Evolutionary conservation across 2,888 invertebrate genomes (phyloP), one percentile per base, ranked within the genome.

Genomic region (Rotaria magnacalcarata): DNA sequence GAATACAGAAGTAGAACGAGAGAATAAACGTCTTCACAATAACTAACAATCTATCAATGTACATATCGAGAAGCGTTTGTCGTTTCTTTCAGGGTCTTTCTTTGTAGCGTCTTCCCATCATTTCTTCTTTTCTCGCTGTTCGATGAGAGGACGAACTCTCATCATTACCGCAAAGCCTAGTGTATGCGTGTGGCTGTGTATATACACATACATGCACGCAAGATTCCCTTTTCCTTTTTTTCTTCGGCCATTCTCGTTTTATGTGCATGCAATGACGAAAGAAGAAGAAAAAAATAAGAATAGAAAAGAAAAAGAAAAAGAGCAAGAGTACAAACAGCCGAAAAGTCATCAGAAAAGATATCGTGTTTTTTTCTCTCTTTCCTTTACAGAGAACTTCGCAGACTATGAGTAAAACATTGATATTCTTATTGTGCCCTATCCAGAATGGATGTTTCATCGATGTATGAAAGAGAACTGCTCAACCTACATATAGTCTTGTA

Each of bases 61-160:
- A 34, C 34, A 16, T 67, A 67, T 34, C 19, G 27, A 67, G 67
- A 67, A 67, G 16, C 27, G 34, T 67, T 67, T 34, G 67, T 67
- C 19, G 34, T 67, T 34, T 67, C 34, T 67, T 67, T 67, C 67
- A 67, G 67, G 67, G 67, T 41, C 67, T 67, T 67, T 67, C 27
- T 67, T 67, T 67, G 34, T 19, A 14, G 67, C 67, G 19, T 34
- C 16, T 60, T 24, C 58, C n/a, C 10, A 24, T n/a, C 10, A 7
- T n/a, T 60, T 67, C 34, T 67, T 67, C 34, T 52, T 52, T 16
- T 67, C 19, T 27, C 19, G 34, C 6, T 34, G 16, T 19, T 67
- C 67, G 67, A 67, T 27, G 67, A 34, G 19, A 27, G 34, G 14
- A 67, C 34, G 34, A 67, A 67, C 27, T 67, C 67, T 67, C 67